Conservation (phyloP, 2,113 vertebrate genomes). For the Cheilinus undulatus region DNA sequence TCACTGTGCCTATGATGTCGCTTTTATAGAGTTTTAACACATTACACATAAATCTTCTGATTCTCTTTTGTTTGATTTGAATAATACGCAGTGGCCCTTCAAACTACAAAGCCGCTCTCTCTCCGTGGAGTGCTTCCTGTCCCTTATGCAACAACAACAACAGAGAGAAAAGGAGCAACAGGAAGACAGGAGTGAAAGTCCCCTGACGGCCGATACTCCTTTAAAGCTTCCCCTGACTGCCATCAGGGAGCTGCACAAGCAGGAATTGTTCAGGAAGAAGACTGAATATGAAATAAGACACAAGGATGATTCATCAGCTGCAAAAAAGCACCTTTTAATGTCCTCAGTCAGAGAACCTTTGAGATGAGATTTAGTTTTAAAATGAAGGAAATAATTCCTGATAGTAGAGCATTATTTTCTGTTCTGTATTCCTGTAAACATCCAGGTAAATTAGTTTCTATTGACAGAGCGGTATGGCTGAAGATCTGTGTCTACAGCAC, state of each 20-base stretch:
- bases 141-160: background rate
- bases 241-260: slow-evolving; percentile 24
- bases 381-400: background rate
- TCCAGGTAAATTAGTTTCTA: background rate
- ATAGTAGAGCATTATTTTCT: background rate
- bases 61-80: slow-evolving; percentile 24
- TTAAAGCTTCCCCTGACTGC: slow-evolving; percentile 53
- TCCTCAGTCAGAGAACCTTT: background rate
- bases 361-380: background rate
- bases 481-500: background rate
- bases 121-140: slow-evolving; percentile 9
- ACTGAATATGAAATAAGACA: slow-evolving; percentile 18
- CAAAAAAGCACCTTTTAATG: background rate
- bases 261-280: slow-evolving; percentile 39
- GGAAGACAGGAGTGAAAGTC: slow-evolving; percentile 44
- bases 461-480: background rate
- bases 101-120: slow-evolving; percentile 26
- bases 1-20: background rate
- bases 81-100: slow-evolving; percentile 27
- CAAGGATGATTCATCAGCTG: slow-evolving; percentile 7
- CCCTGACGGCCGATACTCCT: slow-evolving; percentile 43
- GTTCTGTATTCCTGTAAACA: background rate
- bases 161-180: slow-evolving; percentile 35
- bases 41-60: background rate
- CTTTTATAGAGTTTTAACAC: background rate